Conservation (phyloP, 2,113 vertebrate genomes). For the Amblyornis subalaris region DNA sequence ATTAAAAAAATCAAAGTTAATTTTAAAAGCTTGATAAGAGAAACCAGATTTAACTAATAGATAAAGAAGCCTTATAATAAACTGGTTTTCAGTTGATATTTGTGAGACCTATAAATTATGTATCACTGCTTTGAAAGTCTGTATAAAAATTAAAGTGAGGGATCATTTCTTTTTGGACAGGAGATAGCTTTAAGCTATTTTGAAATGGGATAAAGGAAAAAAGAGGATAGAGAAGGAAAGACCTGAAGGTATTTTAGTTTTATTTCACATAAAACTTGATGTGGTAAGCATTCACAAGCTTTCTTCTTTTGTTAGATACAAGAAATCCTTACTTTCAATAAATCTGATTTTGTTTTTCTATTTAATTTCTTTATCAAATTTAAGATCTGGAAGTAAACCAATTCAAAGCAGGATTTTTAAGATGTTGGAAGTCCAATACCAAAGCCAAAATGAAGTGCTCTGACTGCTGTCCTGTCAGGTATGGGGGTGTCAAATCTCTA, state of each 20-base stretch:
- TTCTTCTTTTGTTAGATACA: neutral
- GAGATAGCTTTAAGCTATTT: neutral
- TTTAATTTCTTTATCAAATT: neutral
- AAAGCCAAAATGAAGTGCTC: neutral
- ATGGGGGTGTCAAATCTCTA: neutral
- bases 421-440: neutral
- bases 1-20: slow-evolving; percentile 12
- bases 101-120: neutral
- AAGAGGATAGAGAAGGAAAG: neutral
- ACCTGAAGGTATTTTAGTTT: neutral
- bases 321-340: neutral
- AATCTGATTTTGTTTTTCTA: neutral
- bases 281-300: neutral
- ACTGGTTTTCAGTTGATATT: neutral
- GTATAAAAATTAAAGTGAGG: neutral
- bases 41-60: neutral
- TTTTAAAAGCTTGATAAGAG: neutral
- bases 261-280: neutral
- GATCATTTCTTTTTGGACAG: neutral
- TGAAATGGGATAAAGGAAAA: neutral
- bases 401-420: neutral
- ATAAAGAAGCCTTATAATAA: neutral
- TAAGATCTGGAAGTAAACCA: neutral
- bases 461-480: neutral
- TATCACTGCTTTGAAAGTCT: neutral